A percentile compares a stretch with the other conserved stretches of the same genome.
phyloP scores from a whole-genome alignment of 2,797 vertebrate genomes.

The Steatocranus sp. region DNA sequence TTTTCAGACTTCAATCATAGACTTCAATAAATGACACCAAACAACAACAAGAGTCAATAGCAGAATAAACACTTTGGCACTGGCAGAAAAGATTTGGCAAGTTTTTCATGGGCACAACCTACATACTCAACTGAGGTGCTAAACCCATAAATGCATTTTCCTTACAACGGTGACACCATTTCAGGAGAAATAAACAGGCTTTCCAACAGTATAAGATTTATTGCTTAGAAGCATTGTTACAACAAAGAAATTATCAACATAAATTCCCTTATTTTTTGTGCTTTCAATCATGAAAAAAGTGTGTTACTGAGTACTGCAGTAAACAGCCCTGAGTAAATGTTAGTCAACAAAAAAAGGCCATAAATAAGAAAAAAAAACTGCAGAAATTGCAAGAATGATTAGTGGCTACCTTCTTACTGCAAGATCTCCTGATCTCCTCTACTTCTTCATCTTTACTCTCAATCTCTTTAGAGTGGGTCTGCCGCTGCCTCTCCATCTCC shows the following conservation, averaged over 20 bases:
- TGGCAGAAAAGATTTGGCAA: neutral
- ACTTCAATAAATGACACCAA: neutral
- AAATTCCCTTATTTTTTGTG: neutral
- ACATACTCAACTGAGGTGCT: neutral
- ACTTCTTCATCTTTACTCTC: constrained; percentile 96
- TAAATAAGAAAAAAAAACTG: neutral
- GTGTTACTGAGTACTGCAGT: neutral
- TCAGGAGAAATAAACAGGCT: neutral
- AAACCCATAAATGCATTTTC: neutral
- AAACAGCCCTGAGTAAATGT: neutral
- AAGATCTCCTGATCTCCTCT: constrained; percentile 92
- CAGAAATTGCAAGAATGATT: neutral
- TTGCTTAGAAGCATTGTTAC: neutral
- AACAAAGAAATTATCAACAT: neutral
- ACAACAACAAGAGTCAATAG: neutral
- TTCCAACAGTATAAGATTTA: neutral
- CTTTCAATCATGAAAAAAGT: neutral
- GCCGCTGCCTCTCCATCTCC: constrained; percentile 93
- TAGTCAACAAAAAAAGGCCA: neutral
- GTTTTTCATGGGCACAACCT: neutral
- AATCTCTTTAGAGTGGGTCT: constrained; percentile 94
- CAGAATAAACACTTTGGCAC: neutral
- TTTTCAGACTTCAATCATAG: neutral
- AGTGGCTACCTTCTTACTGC: constrained; percentile 90
- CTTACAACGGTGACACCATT: neutral